Base-by-base conservation (phyloP, 1,140 invertebrate genomes). In the Helicoverpa armigera region DNA sequence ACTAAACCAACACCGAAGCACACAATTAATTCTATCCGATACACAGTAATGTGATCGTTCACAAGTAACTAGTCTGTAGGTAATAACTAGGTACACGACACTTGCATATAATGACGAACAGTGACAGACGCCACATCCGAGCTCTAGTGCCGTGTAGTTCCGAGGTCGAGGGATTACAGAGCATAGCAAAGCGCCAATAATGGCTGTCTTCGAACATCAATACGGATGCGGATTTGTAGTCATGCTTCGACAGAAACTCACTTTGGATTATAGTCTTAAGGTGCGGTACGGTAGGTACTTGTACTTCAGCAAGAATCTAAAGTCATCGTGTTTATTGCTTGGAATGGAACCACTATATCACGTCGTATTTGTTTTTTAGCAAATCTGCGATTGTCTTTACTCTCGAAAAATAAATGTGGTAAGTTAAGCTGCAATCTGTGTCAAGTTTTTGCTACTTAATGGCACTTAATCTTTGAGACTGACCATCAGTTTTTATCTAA, bases 101-200 rank as follows among this genome's bases (percentile, higher is more conserved):
- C 53, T 72, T 31, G 69, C 10, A 53, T 18, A 18, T 72, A 54
- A 72, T 72, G 69, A 35, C 53, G 70, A 56, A 43, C 70, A 73
- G 14, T n/a, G 70, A 43, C 53, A 73, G 31, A 73, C 43, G 65
- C 65, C 65, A 16, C 65, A 48, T 69, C 65, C 65, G 43, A 69
- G 16, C 43, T 14, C 14, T 18, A 58, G 2, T n/a, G 43, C 43
- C 29, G 14, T 58, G 70, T 73, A 73, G 70, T 43, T 31, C 70
- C 18, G 50, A 63, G 73, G 56, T 76, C 73, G 58, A 53, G 58
- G 73, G 73, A 76, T 76, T 76, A 76, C 73, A 63, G 73, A 76
- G 73, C 73, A 63, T 61, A 76, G 73, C 56, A 76, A 76, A 76
- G 73, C 73, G 73, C 73, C 73, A 76, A 76, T 76, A 76, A 76